A percentile compares a stretch with the other conserved stretches of the same genome.
Evolutionary conservation across 1,140 invertebrate genomes (phyloP).

Genomic region (Odontomachus brunneus): DNA sequence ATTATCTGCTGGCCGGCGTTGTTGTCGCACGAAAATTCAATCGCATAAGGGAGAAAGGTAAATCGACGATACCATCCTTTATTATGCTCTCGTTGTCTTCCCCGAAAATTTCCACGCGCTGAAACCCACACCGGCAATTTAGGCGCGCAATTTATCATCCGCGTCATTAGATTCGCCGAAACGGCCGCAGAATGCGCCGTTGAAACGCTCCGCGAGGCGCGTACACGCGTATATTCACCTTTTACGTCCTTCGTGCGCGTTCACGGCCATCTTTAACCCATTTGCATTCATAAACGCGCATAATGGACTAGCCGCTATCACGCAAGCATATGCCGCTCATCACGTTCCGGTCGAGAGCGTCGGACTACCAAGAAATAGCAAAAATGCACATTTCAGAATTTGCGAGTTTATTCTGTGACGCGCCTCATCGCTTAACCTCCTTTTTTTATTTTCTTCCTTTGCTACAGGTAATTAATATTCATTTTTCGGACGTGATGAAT

Average conservation of each 20-base stretch:
- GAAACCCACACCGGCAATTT: slow-evolving; percentile 28
- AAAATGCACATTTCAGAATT: slow-evolving; percentile 35
- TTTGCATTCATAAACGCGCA: slow-evolving; percentile 58
- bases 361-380: slow-evolving; percentile 28
- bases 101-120: slow-evolving; percentile 22
- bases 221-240: slow-evolving; percentile 53
- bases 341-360: slow-evolving; percentile 46
- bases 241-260: slow-evolving; percentile 55
- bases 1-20: too few relatives aligned
- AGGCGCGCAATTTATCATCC: slow-evolving; percentile 43
- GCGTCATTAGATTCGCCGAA: slow-evolving; percentile 44
- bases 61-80: background rate
- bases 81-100: background rate
- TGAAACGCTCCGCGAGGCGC: slow-evolving; percentile 42
- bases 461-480: background rate
- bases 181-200: slow-evolving; percentile 35
- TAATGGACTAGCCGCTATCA: slow-evolving; percentile 58
- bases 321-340: slow-evolving; percentile 50
- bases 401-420: background rate
- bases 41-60: background rate
- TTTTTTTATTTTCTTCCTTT: background rate
- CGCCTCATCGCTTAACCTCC: background rate
- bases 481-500: background rate
- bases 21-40: background rate
- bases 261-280: slow-evolving; percentile 60